These are phyloP conservation scores for Tricholaema leucomelas DNA, from an alignment of 2,113 vertebrate genomes.

Conservation along the genomic window DNA sequence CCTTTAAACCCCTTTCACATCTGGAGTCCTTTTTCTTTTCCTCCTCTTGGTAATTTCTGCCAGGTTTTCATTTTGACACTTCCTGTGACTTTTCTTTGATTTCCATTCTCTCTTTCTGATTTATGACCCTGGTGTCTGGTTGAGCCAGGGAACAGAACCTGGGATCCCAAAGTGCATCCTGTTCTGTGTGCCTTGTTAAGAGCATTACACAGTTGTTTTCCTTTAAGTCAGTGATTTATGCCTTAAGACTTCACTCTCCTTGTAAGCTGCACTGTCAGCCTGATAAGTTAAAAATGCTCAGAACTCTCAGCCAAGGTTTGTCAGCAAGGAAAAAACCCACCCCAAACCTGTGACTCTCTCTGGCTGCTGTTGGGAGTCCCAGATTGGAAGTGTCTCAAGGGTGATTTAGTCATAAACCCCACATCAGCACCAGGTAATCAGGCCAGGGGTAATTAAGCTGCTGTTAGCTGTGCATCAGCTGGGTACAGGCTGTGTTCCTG, in stretches of 20 bases:
- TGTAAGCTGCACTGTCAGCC: slow-evolving; percentile 47
- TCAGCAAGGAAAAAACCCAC: background rate
- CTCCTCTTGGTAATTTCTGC: slow-evolving; percentile 55
- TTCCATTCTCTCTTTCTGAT: slow-evolving; percentile 56
- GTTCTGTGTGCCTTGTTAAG: slow-evolving; percentile 62
- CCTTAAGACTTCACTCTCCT: slow-evolving; percentile 29
- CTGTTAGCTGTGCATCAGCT: slow-evolving; percentile 5
- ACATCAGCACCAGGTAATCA: slow-evolving; percentile 39
- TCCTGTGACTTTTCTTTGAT: slow-evolving; percentile 70
- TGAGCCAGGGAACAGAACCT: slow-evolving; percentile 54
- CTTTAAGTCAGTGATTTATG: slow-evolving; percentile 66
- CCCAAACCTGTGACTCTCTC: background rate
- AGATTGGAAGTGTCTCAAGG: slow-evolving; percentile 3
- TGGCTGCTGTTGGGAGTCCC: slow-evolving; percentile 34
- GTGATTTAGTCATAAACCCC: slow-evolving; percentile 51
- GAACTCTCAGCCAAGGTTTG: slow-evolving; percentile 46
- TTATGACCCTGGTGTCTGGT: slow-evolving; percentile 55
- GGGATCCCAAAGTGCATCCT: slow-evolving; percentile 58
- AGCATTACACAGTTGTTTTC: slow-evolving; percentile 65
- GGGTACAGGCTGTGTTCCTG: background rate
- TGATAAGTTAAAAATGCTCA: slow-evolving; percentile 48
- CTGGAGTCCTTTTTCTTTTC: slow-evolving; percentile 57
- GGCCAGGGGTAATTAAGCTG: slow-evolving; percentile 24
- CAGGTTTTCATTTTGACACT: slow-evolving; percentile 70
- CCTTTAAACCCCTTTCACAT: background rate